Evolutionary conservation across 2,888 invertebrate genomes (phyloP).

Genomic region (Nomada ruficornis): DNA sequence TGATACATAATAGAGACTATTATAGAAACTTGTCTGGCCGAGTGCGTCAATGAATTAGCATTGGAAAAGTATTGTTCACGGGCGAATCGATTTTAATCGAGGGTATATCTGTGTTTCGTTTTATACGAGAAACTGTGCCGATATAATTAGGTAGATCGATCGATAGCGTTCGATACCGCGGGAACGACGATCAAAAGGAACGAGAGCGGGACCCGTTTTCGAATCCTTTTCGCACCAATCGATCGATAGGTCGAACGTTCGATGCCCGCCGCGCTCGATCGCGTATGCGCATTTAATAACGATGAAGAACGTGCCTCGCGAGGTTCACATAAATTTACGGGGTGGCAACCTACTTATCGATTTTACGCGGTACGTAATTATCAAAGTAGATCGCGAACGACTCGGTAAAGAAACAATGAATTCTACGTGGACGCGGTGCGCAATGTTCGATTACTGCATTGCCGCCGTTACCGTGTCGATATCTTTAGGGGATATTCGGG

Average conservation of each 20-base stretch:
- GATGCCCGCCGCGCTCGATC: neutral
- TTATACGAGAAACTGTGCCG: constrained; percentile 19
- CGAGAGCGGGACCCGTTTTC: constrained; percentile 57
- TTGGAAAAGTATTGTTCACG: neutral
- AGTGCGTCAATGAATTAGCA: no score
- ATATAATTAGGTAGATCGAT: constrained; percentile 41
- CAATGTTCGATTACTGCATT: neutral
- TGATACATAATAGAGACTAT: no score
- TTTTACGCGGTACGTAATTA: constrained; percentile 66
- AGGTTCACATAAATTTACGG: constrained; percentile 63
- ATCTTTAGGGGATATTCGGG: neutral
- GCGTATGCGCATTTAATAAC: constrained; percentile 50
- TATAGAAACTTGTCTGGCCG: no score
- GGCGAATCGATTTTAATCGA: neutral
- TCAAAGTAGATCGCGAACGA: constrained; percentile 56
- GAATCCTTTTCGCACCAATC: constrained; percentile 23
- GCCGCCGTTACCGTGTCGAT: neutral
- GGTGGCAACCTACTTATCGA: constrained; percentile 66
- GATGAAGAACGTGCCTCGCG: constrained; percentile 52
- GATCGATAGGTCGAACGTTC: constrained; percentile 43
- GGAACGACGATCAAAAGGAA: constrained; percentile 33
- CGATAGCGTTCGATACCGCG: constrained; percentile 35
- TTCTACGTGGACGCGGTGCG: neutral
- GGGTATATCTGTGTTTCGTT: neutral
- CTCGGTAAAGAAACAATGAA: constrained; percentile 46